These are phyloP conservation scores for Acleris emargana DNA, from an alignment of 2,888 invertebrate genomes.

Conservation along the genomic window DNA sequence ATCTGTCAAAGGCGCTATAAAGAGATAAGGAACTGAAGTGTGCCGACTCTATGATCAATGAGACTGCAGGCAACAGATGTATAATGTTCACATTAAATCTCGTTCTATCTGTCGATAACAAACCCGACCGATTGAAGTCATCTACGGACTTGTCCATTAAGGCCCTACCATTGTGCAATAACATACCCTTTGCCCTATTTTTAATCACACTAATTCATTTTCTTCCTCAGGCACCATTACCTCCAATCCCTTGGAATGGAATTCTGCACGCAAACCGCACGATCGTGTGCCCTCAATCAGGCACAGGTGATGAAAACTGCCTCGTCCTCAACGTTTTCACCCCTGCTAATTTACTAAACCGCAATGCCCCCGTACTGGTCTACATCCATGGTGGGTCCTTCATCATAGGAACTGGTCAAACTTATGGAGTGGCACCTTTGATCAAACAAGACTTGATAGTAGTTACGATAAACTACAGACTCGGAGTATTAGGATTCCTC, in stretches of 20 bases:
- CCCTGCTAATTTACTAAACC: slow-evolving; percentile 36
- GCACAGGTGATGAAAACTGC: slow-evolving; percentile 36
- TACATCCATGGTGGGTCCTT: slow-evolving; percentile 41
- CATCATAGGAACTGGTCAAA: slow-evolving; percentile 20
- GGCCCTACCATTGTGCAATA: too few relatives aligned
- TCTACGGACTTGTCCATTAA: too few relatives aligned
- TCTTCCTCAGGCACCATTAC: slow-evolving; percentile 7
- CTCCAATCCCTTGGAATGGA: slow-evolving; percentile 27
- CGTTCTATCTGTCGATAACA: too few relatives aligned
- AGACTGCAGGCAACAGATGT: too few relatives aligned
- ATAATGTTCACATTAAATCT: too few relatives aligned
- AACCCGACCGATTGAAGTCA: too few relatives aligned
- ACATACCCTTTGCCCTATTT: too few relatives aligned
- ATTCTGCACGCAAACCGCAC: slow-evolving; percentile 29
- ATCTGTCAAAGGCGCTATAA: too few relatives aligned
- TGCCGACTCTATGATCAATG: too few relatives aligned
- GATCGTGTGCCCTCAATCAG: slow-evolving; percentile 33
- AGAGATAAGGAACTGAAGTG: too few relatives aligned
- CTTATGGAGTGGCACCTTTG: slow-evolving; percentile 33
- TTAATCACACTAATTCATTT: background rate
- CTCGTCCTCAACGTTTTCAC: slow-evolving; percentile 45
- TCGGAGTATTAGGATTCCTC: slow-evolving; percentile 40
- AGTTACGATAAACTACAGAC: slow-evolving; percentile 42
- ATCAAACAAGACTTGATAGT: slow-evolving; percentile 39
- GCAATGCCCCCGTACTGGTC: slow-evolving; percentile 42